phyloP scores from a whole-genome alignment of 2,888 invertebrate genomes.

The Dusona sp. region DNA sequence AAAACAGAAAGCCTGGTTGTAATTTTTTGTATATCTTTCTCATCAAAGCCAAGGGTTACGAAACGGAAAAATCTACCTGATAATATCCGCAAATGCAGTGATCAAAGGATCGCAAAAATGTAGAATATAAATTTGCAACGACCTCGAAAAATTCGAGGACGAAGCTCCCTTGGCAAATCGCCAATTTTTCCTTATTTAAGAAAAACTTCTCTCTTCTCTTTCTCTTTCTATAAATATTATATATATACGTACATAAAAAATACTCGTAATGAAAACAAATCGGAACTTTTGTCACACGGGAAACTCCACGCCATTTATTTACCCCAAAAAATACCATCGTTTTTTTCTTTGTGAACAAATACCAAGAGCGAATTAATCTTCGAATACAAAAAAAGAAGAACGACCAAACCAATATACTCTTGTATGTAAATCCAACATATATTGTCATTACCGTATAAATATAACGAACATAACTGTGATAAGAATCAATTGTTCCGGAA shows the following conservation, averaged over 20 bases:
- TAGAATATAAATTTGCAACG: not conserved
- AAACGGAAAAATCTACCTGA: conserved; percentile 4
- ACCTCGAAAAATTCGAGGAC: conserved; percentile 1
- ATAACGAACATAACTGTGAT: conserved; percentile 70
- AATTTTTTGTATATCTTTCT: conserved; percentile 29
- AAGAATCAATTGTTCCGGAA: conserved; percentile 60
- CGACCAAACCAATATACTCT: not conserved
- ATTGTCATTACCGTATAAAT: conserved; percentile 65
- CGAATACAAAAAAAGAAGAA: not conserved
- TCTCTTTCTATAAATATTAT: conserved; percentile 5
- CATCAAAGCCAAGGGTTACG: conserved; percentile 10
- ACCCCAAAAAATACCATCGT: not conserved
- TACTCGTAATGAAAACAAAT: conserved; percentile 15
- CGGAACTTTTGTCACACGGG: conserved; percentile 7
- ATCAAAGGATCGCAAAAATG: conserved; percentile 14
- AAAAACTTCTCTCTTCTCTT: conserved; percentile 8
- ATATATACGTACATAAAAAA: conserved; percentile 7
- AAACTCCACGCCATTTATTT: conserved; percentile 7
- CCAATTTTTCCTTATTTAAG: conserved; percentile 50
- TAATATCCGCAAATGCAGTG: conserved; percentile 12
- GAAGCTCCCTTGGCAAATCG: conserved; percentile 24
- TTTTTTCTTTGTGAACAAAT: not conserved
- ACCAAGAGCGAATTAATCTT: not conserved
- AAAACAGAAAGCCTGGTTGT: not conserved
- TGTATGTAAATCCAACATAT: conserved; percentile 50